Conservation (phyloP, 2,113 vertebrate genomes). For the Poicephalus meyeri region DNA sequence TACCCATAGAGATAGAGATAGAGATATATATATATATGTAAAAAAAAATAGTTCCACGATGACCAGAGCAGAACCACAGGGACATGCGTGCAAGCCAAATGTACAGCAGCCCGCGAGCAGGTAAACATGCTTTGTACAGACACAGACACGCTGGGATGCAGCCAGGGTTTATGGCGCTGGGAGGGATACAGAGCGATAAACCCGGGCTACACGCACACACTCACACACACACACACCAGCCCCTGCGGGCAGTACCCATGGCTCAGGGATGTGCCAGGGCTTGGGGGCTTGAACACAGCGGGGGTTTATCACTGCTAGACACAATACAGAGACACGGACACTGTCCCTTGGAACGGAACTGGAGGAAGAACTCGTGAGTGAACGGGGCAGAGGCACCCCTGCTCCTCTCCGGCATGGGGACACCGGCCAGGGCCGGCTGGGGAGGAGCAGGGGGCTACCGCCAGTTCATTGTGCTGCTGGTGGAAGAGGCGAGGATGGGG, state of each 20-base stretch:
- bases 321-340: constrained; percentile 71
- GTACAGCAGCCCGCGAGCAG: constrained; percentile 59
- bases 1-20: constrained; percentile 41
- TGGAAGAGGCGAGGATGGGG: constrained; percentile 81
- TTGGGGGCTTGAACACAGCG: not conserved
- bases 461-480: constrained; percentile 93
- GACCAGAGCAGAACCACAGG: constrained; percentile 56
- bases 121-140: constrained; percentile 77
- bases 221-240: not conserved
- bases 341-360: constrained; percentile 69
- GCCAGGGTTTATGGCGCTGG: constrained; percentile 87
- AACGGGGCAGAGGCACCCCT: constrained; percentile 47
- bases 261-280: not conserved
- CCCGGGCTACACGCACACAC: constrained; percentile 45
- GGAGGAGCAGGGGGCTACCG: constrained; percentile 41
- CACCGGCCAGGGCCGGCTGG: constrained; percentile 1
- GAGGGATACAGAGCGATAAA: constrained; percentile 91
- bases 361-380: constrained; percentile 79
- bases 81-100: constrained; percentile 65
- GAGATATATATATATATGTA: not conserved
- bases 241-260: not conserved
- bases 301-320: constrained; percentile 67
- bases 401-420: constrained; percentile 8
- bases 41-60: constrained; percentile 59
- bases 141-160: constrained; percentile 47